Evolutionary conservation across 2,797 vertebrate genomes (phyloP).

Genomic region (Halcyon chelicuti): DNA sequence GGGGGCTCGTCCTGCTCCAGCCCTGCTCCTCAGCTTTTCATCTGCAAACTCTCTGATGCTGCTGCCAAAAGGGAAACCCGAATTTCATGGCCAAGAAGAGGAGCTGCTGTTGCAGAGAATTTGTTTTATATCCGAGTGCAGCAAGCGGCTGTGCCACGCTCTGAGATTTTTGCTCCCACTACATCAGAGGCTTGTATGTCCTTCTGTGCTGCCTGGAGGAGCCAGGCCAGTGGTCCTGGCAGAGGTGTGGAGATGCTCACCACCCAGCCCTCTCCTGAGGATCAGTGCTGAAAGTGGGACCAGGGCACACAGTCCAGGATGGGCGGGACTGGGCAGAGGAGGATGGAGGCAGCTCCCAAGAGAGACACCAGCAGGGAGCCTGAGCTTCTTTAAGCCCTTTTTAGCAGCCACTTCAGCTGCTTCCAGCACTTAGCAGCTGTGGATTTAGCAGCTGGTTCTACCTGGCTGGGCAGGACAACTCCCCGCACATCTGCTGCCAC

Average conservation of each 20-base stretch:
- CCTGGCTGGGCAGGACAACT: background rate
- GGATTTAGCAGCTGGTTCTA: background rate
- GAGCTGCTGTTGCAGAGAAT: background rate
- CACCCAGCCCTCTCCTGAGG: background rate
- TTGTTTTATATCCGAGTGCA: background rate
- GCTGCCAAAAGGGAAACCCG: conserved; percentile 10
- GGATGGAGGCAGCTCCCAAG: background rate
- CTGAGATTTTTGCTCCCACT: too few species aligned
- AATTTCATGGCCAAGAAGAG: background rate
- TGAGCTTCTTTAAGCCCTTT: background rate
- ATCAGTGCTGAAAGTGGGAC: background rate
- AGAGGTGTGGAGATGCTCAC: background rate
- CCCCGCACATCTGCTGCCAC: background rate
- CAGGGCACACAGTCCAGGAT: background rate
- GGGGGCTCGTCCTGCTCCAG: background rate
- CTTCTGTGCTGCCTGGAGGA: background rate
- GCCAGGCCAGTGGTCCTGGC: background rate
- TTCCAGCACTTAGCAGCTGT: background rate
- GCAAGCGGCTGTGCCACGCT: background rate
- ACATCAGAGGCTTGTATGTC: fast-evolving
- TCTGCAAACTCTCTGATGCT: background rate
- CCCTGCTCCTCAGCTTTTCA: background rate
- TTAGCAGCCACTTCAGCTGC: background rate
- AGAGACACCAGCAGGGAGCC: background rate
- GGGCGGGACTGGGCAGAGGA: background rate